Conservation (phyloP, 2,797 vertebrate species). For the Diplodus puntazzo region DNA sequence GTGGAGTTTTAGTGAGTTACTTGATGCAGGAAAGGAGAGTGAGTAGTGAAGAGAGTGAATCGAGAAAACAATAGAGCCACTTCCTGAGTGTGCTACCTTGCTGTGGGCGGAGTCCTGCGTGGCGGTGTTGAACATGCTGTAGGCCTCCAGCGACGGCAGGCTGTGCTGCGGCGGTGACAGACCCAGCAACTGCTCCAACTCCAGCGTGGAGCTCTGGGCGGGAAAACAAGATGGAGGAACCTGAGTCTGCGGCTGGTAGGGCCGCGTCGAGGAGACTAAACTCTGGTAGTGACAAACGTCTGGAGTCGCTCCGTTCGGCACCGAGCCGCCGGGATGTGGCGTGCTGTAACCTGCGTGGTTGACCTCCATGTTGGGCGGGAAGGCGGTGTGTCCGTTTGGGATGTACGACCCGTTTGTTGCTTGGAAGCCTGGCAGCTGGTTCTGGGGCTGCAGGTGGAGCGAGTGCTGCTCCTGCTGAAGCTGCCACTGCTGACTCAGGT, state of each 20-base stretch:
- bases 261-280: slow-evolving; percentile 20
- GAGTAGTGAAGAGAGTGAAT: too few relatives aligned
- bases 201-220: slow-evolving; percentile 62
- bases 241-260: slow-evolving; percentile 42
- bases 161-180: slow-evolving; percentile 57
- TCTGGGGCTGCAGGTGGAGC: not conserved
- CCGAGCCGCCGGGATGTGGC: not conserved
- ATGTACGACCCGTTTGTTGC: slow-evolving; percentile 32
- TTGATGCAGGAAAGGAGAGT: too few relatives aligned
- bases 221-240: slow-evolving; percentile 42
- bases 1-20: too few relatives aligned
- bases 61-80: too few relatives aligned
- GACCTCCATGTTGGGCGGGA: slow-evolving; percentile 10
- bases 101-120: slow-evolving; percentile 56
- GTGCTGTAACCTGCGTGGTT: slow-evolving; percentile 44
- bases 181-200: slow-evolving; percentile 74
- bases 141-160: slow-evolving; percentile 61
- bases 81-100: slow-evolving; percentile 67
- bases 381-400: slow-evolving; percentile 48
- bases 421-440: slow-evolving; percentile 40
- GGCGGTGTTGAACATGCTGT: slow-evolving; percentile 56
- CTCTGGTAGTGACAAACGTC: slow-evolving; percentile 55
- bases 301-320: slow-evolving; percentile 22
- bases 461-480: slow-evolving; percentile 44
- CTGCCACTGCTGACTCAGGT: slow-evolving; percentile 54